Evolutionary conservation across 2,888 invertebrate species (phyloP), one percentile per base, ranked within the genome.

Genomic region (Folsomia manolachei): DNA sequence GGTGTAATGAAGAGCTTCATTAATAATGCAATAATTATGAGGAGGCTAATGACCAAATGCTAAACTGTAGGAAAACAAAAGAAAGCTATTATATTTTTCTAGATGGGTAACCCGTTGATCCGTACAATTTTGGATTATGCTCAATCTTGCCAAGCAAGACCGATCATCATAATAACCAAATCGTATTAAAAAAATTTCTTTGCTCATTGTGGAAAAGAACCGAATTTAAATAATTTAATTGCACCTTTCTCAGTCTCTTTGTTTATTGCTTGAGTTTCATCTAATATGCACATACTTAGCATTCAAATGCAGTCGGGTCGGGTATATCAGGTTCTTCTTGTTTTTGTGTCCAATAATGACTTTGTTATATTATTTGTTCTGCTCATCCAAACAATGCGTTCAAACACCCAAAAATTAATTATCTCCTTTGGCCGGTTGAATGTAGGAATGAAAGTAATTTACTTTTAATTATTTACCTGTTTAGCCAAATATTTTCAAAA

Each of bases 171-270:
- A n/a, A n/a, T n/a, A n/a, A n/a, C n/a, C n/a, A n/a, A n/a, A n/a
- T n/a, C n/a, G n/a, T n/a, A n/a, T n/a, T n/a, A n/a, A n/a, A n/a
- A n/a, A n/a, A n/a, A n/a, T n/a, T n/a, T n/a, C n/a, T n/a, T n/a
- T n/a, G n/a, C n/a, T n/a, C n/a, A n/a, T n/a, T n/a, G n/a, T n/a
- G n/a, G 56, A 21, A 7, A 56, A 7, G 7, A 56, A 7, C 19
- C 18, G n/a, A 56, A 56, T 56, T 56, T 56, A 56, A 56, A 56
- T 56, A 56, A 56, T 56, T 56, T 56, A 56, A 56, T 56, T 56
- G 56, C 56, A 19, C 56, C 56, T 4, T 56, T 19, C 56, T 56
- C 21, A 14, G 56, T 56, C 21, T n/a, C 19, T 21, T 56, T 56
- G 56, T 56, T 56, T 56, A 18, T 56, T 7, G 56, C 21, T n/a